A percentile compares a stretch with the other conserved stretches of the same genome.
These are phyloP conservation scores for Enteromius unitaeniatus DNA, from an alignment of 2,797 vertebrate genomes.

Conservation along the genomic window DNA sequence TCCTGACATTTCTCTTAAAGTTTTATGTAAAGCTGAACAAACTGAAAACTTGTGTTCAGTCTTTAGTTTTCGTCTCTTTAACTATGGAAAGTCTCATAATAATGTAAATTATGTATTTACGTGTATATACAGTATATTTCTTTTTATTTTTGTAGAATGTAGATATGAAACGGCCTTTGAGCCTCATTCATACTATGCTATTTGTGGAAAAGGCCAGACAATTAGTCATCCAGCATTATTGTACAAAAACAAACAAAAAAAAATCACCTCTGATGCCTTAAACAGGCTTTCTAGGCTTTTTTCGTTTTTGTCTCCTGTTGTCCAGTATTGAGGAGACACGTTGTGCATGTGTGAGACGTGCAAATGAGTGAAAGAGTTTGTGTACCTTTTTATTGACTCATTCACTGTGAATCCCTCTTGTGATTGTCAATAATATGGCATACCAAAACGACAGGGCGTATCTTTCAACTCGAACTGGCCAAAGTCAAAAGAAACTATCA, in stretches of 20 bases:
- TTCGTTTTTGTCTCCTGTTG: conserved; percentile 62
- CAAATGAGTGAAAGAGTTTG: conserved; percentile 46
- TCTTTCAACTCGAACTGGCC: conserved; percentile 16
- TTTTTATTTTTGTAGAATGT: conserved; percentile 69
- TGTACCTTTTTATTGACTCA: conserved; percentile 63
- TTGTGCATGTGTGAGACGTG: conserved; percentile 42
- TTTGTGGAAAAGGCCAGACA: conserved; percentile 65
- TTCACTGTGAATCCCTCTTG: conserved; percentile 77
- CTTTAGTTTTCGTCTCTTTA: neutral
- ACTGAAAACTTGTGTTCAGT: conserved; percentile 5
- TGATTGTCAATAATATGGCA: conserved; percentile 61
- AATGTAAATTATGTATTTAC: conserved; percentile 71
- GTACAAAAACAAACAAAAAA: conserved; percentile 67
- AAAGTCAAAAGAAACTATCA: conserved; percentile 38
- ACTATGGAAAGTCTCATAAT: conserved; percentile 35
- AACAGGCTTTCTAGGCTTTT: conserved; percentile 67
- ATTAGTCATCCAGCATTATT: conserved; percentile 68
- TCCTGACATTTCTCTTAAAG: conserved; percentile 21
- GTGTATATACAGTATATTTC: conserved; percentile 69
- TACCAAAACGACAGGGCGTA: conserved; percentile 58
- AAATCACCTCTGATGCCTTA: conserved; percentile 83
- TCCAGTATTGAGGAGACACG: conserved; percentile 53
- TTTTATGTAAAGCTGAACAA: conserved; percentile 54
- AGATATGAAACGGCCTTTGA: conserved; percentile 55
- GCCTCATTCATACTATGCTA: conserved; percentile 59